These are phyloP conservation scores for Setipinna tenuifilis DNA, from an alignment of 2,797 vertebrate species.

Conservation along the genomic window DNA sequence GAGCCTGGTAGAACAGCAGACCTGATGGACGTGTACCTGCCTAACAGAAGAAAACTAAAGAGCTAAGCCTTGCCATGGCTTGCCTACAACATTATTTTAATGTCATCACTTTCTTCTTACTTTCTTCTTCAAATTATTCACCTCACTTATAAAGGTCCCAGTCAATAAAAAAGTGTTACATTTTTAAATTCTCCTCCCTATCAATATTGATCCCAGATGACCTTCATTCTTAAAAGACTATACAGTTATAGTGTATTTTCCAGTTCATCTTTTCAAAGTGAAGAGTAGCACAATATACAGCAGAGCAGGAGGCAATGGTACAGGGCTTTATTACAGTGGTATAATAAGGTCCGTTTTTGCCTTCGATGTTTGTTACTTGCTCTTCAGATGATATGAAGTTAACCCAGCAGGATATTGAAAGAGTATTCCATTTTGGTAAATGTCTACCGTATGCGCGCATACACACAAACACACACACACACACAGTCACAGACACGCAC, in stretches of 20 bases:
- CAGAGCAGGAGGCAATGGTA: not conserved
- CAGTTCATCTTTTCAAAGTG: not conserved
- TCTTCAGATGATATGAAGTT: not conserved
- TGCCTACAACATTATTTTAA: too few relatives aligned
- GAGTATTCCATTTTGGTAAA: not conserved
- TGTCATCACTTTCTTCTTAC: too few relatives aligned
- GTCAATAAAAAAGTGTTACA: too few relatives aligned
- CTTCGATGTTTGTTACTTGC: not conserved
- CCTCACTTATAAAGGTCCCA: too few relatives aligned
- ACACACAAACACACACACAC: not conserved
- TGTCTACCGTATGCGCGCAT: not conserved
- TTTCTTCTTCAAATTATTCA: too few relatives aligned
- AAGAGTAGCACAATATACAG: not conserved
- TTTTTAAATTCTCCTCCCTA: too few relatives aligned
- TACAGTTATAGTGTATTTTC: not conserved
- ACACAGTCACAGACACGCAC: not conserved
- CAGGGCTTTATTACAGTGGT: not conserved
- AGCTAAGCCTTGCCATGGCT: too few relatives aligned
- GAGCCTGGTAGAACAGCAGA: not conserved
- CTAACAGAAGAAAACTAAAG: too few relatives aligned
- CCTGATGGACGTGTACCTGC: too few relatives aligned
- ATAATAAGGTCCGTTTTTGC: not conserved
- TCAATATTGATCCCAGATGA: too few relatives aligned
- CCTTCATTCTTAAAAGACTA: too few relatives aligned
- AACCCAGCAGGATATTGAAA: slow-evolving; percentile 1